Conservation (phyloP, 64 coral and sea anemone genomes). For the Porites australiensis region DNA sequence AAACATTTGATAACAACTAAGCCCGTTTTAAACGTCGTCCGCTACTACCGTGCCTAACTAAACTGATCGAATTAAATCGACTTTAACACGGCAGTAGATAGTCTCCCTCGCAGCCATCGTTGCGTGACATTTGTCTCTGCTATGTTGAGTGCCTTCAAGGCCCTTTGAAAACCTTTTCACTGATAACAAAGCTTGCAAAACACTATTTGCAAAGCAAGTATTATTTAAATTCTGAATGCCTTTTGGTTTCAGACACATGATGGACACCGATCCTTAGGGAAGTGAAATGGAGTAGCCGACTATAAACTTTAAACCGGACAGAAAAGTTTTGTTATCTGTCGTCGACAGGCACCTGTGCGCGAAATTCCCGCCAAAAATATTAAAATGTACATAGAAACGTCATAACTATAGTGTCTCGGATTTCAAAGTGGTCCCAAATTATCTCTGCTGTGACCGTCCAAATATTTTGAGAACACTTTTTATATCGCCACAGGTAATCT, state of each 20-base stretch:
- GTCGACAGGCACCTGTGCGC: neutral
- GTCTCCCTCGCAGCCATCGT: too few relatives aligned
- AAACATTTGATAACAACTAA: too few relatives aligned
- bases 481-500: neutral
- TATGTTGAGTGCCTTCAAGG: too few relatives aligned
- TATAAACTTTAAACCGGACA: neutral
- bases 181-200: too few relatives aligned
- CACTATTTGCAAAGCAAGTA: slow-evolving; percentile 56
- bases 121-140: too few relatives aligned
- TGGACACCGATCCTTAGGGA: neutral
- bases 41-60: too few relatives aligned
- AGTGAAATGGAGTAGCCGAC: neutral
- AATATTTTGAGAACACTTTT: neutral
- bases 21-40: too few relatives aligned
- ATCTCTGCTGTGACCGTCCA: neutral
- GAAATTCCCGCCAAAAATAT: neutral
- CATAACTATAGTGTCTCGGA: neutral
- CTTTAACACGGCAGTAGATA: too few relatives aligned
- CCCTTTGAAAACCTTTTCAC: too few relatives aligned
- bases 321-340: neutral
- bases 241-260: slow-evolving; percentile 19
- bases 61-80: too few relatives aligned
- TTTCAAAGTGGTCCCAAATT: slow-evolving; percentile 2
- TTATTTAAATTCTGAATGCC: slow-evolving; percentile 41
- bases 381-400: neutral